A percentile compares a stretch with the other conserved stretches of the same genome.
Conservation (phyloP, 2,888 invertebrate species). For the Sphecodes monilicornis region DNA sequence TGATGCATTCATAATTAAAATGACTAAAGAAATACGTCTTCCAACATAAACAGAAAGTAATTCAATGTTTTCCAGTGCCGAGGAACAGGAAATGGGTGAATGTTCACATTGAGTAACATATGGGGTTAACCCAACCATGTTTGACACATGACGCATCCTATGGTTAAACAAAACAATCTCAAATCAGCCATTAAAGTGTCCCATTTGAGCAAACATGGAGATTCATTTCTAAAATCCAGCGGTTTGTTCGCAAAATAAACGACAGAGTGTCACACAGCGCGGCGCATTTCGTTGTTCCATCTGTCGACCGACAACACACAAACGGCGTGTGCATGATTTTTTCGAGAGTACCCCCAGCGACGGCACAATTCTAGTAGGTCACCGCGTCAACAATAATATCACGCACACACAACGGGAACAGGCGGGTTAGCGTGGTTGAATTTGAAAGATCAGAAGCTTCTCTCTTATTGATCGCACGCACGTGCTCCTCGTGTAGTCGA, state of each 20-base stretch:
- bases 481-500: constrained; percentile 77
- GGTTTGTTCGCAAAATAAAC: neutral
- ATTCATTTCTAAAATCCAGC: neutral
- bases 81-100: neutral
- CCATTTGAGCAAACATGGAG: neutral
- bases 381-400: constrained; percentile 6
- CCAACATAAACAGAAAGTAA: neutral
- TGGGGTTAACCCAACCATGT: neutral
- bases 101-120: neutral
- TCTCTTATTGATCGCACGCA: constrained; percentile 81
- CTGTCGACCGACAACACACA: neutral
- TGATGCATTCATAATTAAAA: neutral
- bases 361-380: neutral
- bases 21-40: neutral
- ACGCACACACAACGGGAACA: constrained; percentile 24
- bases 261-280: neutral
- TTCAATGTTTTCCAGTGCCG: neutral
- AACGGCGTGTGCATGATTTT: neutral
- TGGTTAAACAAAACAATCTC: neutral
- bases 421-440: constrained; percentile 55
- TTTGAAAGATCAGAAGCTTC: constrained; percentile 69
- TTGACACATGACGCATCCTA: neutral
- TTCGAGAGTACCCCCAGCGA: neutral
- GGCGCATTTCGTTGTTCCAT: neutral
- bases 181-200: neutral